Percentiles rank a stretch among this genome's conserved stretches.
These are phyloP conservation scores for Microhierax caerulescens DNA, from an alignment of 2,797 vertebrate genomes.

Conservation along the genomic window DNA sequence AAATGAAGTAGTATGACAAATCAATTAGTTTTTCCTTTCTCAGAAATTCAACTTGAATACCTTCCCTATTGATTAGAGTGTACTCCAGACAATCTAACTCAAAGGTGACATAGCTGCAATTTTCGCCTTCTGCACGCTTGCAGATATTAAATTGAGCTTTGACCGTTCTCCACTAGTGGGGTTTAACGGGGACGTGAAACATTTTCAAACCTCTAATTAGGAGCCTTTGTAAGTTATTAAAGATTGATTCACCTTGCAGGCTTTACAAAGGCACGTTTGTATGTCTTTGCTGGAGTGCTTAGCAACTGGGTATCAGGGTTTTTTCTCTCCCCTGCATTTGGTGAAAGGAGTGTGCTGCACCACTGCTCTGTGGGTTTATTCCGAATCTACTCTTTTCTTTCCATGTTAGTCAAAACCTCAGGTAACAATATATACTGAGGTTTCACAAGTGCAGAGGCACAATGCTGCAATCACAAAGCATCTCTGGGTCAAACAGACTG, in stretches of 20 bases:
- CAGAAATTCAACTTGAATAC: not conserved
- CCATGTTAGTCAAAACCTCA: not conserved
- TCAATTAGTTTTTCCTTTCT: not conserved
- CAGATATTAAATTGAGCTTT: not conserved
- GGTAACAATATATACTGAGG: accelerated
- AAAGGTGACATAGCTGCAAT: not conserved
- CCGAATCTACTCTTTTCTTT: not conserved
- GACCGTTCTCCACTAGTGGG: not conserved
- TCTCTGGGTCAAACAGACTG: not conserved
- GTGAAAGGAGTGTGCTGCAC: accelerated
- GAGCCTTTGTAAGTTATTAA: not conserved
- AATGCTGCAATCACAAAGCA: not conserved
- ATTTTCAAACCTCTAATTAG: not conserved
- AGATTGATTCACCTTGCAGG: not conserved
- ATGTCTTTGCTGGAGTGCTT: not conserved
- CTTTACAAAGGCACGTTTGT: not conserved
- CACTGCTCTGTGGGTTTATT: accelerated
- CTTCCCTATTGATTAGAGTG: not conserved
- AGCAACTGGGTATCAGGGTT: not conserved
- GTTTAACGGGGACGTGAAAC: not conserved
- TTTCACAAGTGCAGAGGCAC: not conserved
- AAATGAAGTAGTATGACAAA: not conserved
- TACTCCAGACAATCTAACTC: not conserved
- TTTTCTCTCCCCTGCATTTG: not conserved
- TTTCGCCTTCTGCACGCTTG: not conserved